Evolutionary conservation across 2,797 vertebrate species (phyloP), one percentile per base, ranked within the genome.

Genomic region (Phalanger gymnotis): DNA sequence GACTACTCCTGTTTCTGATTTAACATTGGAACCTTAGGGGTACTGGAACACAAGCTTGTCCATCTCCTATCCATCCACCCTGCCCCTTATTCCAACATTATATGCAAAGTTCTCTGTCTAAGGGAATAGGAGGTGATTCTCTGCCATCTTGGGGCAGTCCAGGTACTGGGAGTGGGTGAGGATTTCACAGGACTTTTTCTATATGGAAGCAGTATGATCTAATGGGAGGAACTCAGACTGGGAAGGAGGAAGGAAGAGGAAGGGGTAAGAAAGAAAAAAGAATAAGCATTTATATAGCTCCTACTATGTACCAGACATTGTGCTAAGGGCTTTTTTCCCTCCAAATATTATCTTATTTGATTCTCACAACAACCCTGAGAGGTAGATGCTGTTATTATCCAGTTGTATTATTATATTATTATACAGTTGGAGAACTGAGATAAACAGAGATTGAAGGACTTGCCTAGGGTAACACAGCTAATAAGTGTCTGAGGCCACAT

Each of bases 1-100:
- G 93, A 31, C 7, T 47, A 27, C 92, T 94, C 9, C 30, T n/a
- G 94, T 94, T 97, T 54, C 87, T 47, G 54, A 61, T 19, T 0
- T 31, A 89, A 58, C 27, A 28, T 81, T 73, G 61, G 4, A 73
- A 40, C n/a, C n/a, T 19, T 73, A 9, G 66, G 13, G n/a, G 16
- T 1, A 73, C 34, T 73, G 66, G 16, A 40, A n/a, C 16, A 22
- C 16, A 73, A 40, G 4, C 16, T 73, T 40, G n/a, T 73, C 6
- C 34, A 40, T 73, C 66, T 66, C 34, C 14, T 40, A 22, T 40
- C 66, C n/a, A 22, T 73, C 66, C 28, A 3, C 54, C 53, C 28
- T 91, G 53, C 47, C 0, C 51, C 31, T 25, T 11, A 11, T 13
- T 16, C 10, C 30, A 5, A 40, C 51, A 31, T 61, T 25, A 40